phyloP scores from a whole-genome alignment of 2,113 vertebrate species.

The Psammodynastes pulverulentus region DNA sequence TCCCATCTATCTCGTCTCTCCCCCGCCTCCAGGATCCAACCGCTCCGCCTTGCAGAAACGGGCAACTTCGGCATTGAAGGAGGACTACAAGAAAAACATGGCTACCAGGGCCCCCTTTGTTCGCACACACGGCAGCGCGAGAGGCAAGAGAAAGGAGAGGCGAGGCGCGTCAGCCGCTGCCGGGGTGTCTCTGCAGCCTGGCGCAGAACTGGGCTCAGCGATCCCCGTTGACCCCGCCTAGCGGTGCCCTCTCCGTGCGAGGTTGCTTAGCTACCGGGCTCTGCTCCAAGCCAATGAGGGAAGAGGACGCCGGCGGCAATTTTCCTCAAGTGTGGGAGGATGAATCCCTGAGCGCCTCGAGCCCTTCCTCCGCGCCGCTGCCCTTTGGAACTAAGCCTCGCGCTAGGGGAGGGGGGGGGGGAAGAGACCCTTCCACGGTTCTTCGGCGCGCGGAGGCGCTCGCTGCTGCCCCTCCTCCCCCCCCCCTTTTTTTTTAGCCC shows the following conservation, averaged over 20 bases:
- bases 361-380: background rate
- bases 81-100: background rate
- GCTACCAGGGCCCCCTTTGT: conserved; percentile 10
- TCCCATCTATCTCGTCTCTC: background rate
- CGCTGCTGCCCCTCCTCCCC: background rate
- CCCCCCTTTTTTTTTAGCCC: too few species aligned
- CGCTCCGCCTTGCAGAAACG: background rate
- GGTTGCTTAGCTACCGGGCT: conserved; percentile 13
- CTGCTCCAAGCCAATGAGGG: background rate
- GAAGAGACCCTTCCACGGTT: background rate
- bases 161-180: background rate
- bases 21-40: background rate
- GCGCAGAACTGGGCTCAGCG: background rate
- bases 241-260: background rate
- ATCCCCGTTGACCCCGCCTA: background rate
- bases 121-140: background rate
- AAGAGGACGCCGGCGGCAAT: background rate
- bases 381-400: background rate
- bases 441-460: too few species aligned
- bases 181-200: background rate
- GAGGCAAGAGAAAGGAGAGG: background rate
- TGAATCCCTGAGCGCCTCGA: background rate
- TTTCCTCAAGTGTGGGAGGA: background rate
- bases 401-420: background rate
- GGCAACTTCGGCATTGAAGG: background rate